Evolutionary conservation across 35 echinoderm and acorn worm species (phyloP).

Genomic region (Acanthaster planci): DNA sequence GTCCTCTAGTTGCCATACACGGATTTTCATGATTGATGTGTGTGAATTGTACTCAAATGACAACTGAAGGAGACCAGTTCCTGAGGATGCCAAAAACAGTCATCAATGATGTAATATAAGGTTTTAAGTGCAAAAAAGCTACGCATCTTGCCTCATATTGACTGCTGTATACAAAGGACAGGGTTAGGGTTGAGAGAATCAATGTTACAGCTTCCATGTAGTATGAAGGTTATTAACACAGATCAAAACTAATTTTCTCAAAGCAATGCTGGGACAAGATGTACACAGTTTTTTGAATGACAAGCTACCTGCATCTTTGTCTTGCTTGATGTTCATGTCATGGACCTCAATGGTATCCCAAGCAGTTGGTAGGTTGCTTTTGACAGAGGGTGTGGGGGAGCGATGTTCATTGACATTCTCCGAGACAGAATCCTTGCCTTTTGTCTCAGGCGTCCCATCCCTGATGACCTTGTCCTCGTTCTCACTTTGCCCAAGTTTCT

Average conservation of each 20-base stretch:
- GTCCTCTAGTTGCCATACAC: conserved; percentile 88
- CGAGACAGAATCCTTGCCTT: not conserved
- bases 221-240: no score
- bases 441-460: not conserved
- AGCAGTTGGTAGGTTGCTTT: conserved; percentile 44
- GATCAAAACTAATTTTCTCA: no score
- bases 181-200: no score
- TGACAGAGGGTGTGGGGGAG: not conserved
- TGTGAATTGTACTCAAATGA: conserved; percentile 99
- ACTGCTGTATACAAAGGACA: no score
- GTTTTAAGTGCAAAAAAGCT: no score
- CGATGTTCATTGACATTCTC: not conserved
- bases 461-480: not conserved
- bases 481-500: not conserved
- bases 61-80: conserved; percentile 75
- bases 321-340: conserved; percentile 1
- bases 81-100: conserved; percentile 46
- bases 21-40: conserved; percentile 68
- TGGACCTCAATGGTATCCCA: conserved; percentile 66
- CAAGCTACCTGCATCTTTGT: conserved; percentile 12
- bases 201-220: no score
- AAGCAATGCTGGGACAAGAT: no score
- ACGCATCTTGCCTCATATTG: no score
- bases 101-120: not conserved
- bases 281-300: no score